These are phyloP conservation scores for Caenorhabditis angaria DNA, from an alignment of 2,888 invertebrate genomes.

Conservation along the genomic window DNA sequence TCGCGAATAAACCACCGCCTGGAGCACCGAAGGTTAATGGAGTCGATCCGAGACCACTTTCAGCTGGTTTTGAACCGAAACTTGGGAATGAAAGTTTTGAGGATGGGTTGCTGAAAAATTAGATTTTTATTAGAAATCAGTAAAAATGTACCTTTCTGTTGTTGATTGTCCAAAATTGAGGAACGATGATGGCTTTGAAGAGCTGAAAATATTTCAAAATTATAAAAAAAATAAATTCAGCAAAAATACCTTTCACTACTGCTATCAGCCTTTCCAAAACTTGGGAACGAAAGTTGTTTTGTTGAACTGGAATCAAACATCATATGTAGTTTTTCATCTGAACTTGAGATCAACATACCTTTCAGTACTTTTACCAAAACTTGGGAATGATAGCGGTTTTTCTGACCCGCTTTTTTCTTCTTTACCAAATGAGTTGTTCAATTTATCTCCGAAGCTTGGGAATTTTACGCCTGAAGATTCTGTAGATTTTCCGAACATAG, in stretches of 20 bases:
- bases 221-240: too few species aligned
- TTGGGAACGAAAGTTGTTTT: too few species aligned
- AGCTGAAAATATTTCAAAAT: not conserved
- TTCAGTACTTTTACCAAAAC: not conserved
- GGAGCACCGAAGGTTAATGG: slow-evolving; percentile 7
- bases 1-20: slow-evolving; percentile 15
- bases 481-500: not conserved
- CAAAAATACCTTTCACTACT: too few species aligned
- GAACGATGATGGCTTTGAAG: not conserved
- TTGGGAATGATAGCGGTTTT: not conserved
- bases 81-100: slow-evolving; percentile 1
- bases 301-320: too few species aligned
- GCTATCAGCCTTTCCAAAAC: too few species aligned
- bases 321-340: not conserved
- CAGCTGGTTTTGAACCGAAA: slow-evolving; percentile 4
- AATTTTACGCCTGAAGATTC: too few species aligned
- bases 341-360: not conserved
- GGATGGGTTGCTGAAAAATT: not conserved
- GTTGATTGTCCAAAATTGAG: not conserved
- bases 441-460: too few species aligned
- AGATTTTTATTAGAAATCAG: not conserved
- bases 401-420: not conserved
- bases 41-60: slow-evolving; percentile 17
- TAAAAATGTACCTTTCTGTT: not conserved
- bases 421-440: too few species aligned